A percentile compares a stretch with the other conserved stretches of the same genome.
Conservation (phyloP, 1,140 invertebrate genomes). For the Branchinecta lynchi region DNA sequence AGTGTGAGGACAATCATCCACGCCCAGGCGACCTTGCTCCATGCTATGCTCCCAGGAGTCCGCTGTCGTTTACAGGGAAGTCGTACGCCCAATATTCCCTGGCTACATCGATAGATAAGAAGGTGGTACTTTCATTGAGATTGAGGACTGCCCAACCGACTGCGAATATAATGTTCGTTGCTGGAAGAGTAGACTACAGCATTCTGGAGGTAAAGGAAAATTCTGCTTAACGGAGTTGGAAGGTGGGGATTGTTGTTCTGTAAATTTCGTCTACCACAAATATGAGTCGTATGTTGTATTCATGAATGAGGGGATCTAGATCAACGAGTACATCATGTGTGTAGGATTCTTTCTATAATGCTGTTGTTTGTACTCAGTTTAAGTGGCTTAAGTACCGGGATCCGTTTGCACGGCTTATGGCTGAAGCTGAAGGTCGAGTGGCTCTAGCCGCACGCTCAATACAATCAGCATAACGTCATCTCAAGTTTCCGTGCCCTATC, state of each 20-base stretch:
- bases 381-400: too few relatives aligned
- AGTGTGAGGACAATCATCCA: slow-evolving; percentile 45
- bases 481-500: too few relatives aligned
- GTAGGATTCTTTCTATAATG: too few relatives aligned
- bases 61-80: slow-evolving; percentile 64
- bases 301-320: too few relatives aligned
- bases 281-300: not conserved
- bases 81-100: slow-evolving; percentile 68
- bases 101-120: slow-evolving; percentile 49
- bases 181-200: slow-evolving; percentile 73
- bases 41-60: slow-evolving; percentile 49
- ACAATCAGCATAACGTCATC: too few relatives aligned
- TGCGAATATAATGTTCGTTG: slow-evolving; percentile 71
- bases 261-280: slow-evolving; percentile 11
- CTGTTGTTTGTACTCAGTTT: not conserved
- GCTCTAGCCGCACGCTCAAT: too few relatives aligned
- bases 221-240: not conserved
- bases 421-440: too few relatives aligned
- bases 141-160: slow-evolving; percentile 66
- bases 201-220: slow-evolving; percentile 51
- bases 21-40: slow-evolving; percentile 44
- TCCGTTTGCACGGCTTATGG: too few relatives aligned
- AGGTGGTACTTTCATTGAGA: slow-evolving; percentile 57
- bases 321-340: not conserved
- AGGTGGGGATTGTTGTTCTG: not conserved